Conservation (phyloP, 2,888 invertebrate genomes). For the Scaptomyza flava region DNA sequence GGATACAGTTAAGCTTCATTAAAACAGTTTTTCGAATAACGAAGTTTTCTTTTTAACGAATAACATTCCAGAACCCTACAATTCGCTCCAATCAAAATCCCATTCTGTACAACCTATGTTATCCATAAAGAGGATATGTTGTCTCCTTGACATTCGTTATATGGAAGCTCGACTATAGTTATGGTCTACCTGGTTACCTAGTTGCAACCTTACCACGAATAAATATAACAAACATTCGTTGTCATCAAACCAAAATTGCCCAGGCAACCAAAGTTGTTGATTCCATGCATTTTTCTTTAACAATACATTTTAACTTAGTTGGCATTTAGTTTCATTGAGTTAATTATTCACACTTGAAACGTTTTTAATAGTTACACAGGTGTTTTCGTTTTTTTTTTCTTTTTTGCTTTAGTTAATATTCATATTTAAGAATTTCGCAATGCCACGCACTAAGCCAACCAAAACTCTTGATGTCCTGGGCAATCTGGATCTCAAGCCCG, state of each 20-base stretch:
- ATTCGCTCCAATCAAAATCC: too few species aligned
- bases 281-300: conserved; percentile 3
- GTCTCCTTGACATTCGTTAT: too few species aligned
- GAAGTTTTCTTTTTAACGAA: too few species aligned
- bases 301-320: not conserved
- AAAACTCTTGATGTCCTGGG: conserved; percentile 82
- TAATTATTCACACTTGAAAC: conserved; percentile 9
- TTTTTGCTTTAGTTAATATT: conserved; percentile 2
- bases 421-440: conserved; percentile 39
- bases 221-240: conserved; percentile 10
- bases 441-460: conserved; percentile 83
- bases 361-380: conserved; percentile 4
- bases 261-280: conserved; percentile 24
- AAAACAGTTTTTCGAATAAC: too few species aligned
- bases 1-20: not conserved
- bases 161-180: not conserved
- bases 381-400: not conserved
- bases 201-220: not conserved
- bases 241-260: conserved; percentile 1
- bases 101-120: too few species aligned
- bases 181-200: conserved; percentile 1
- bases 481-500: conserved; percentile 81
- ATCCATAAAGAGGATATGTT: too few species aligned
- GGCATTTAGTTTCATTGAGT: not conserved
- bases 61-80: too few species aligned